These are phyloP conservation scores for Latheticus oryzae DNA, from an alignment of 2,888 invertebrate species.

Conservation along the genomic window DNA sequence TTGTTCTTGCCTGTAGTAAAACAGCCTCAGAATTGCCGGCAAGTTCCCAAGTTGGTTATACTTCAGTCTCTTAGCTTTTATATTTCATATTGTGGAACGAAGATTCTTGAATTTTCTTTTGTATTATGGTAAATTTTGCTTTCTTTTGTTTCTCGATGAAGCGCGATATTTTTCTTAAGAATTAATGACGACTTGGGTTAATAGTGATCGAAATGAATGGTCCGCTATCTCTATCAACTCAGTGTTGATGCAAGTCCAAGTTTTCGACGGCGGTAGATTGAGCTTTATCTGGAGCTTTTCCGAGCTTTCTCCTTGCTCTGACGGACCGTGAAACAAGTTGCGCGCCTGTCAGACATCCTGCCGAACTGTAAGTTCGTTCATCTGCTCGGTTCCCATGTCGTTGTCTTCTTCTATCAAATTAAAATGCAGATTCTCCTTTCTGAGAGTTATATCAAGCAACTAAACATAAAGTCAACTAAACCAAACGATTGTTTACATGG, in stretches of 20 bases:
- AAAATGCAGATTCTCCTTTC: conserved; percentile 31
- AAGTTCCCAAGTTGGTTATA: conserved; percentile 25
- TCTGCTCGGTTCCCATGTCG: conserved; percentile 54
- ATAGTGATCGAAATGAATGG: conserved; percentile 62
- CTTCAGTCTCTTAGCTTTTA: conserved; percentile 27
- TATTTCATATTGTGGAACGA: conserved; percentile 27
- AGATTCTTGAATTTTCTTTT: conserved; percentile 18
- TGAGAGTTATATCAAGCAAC: conserved; percentile 8
- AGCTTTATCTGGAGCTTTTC: conserved; percentile 57
- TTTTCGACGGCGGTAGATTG: conserved; percentile 46
- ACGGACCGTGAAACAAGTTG: conserved; percentile 60
- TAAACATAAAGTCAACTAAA: conserved; percentile 35
- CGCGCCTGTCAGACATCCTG: conserved; percentile 57
- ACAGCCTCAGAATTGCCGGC: conserved; percentile 22
- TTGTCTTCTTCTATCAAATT: conserved; percentile 28
- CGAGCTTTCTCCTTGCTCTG: conserved; percentile 57
- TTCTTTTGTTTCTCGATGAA: too few species aligned
- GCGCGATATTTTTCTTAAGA: conserved; percentile 61
- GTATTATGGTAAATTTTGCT: too few species aligned
- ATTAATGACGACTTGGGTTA: conserved; percentile 61
- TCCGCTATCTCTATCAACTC: conserved; percentile 59
- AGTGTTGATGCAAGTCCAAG: conserved; percentile 56
- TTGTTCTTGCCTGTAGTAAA: conserved; percentile 32
- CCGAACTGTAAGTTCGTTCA: conserved; percentile 53
- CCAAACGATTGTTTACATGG: conserved; percentile 28